These are phyloP conservation scores for Porphyrio hochstetteri DNA, from an alignment of 2,113 vertebrate genomes.

Conservation along the genomic window DNA sequence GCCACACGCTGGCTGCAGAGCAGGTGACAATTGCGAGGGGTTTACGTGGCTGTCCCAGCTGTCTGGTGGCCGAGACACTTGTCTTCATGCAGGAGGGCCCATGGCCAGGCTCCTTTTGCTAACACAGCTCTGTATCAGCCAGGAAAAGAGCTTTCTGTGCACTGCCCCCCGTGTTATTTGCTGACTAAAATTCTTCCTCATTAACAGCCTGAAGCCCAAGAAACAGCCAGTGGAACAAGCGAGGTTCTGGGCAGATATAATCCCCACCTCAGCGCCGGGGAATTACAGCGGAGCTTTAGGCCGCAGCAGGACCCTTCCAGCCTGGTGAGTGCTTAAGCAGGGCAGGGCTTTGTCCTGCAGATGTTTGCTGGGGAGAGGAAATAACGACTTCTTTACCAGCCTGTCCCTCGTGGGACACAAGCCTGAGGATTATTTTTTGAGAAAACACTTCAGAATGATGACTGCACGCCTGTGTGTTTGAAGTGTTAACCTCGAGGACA, in stretches of 20 bases:
- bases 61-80: neutral
- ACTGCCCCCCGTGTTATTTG: neutral
- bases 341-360: constrained; percentile 2
- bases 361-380: neutral
- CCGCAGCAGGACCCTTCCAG: neutral
- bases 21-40: neutral
- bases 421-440: neutral
- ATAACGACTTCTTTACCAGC: neutral
- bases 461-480: neutral
- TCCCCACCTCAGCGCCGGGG: neutral
- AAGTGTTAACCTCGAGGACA: neutral
- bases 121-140: neutral
- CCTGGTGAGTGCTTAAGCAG: constrained; percentile 27
- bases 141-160: constrained; percentile 9
- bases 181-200: constrained; percentile 23
- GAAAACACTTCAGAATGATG: neutral
- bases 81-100: neutral
- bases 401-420: neutral
- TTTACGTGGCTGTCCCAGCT: neutral
- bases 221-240: constrained; percentile 18
- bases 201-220: constrained; percentile 6
- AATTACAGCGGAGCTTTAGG: constrained; percentile 55
- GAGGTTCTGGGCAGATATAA: constrained; percentile 51
- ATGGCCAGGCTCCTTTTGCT: neutral
- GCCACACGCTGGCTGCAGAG: neutral